Percentiles rank a stretch among this genome's conserved stretches.
Evolutionary conservation across 2,888 invertebrate genomes (phyloP).

Genomic region (Leptopilina drosophilae): DNA sequence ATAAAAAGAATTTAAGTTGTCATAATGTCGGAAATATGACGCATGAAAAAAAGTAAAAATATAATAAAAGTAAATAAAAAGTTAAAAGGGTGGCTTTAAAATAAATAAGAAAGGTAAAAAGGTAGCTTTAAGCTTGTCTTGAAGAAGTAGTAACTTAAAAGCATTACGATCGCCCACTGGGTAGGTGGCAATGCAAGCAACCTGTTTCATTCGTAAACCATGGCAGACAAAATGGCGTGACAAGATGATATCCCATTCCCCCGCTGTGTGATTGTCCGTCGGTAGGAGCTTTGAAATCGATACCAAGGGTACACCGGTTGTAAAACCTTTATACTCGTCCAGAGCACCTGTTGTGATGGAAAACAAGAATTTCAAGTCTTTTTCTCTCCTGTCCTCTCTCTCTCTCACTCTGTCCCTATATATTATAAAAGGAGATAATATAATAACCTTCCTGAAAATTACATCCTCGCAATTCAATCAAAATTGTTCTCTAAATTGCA

Average conservation of each 20-base stretch:
- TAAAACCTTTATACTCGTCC: conserved; percentile 12
- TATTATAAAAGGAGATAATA: too few relatives aligned
- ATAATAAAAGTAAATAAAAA: conserved; percentile 12
- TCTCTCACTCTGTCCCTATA: neutral
- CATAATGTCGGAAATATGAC: neutral
- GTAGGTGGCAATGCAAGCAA: conserved; percentile 36
- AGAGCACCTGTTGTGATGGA: conserved; percentile 34
- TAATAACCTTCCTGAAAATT: conserved; percentile 1
- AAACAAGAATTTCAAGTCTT: conserved; percentile 20
- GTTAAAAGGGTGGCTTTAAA: neutral
- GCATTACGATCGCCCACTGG: conserved; percentile 20
- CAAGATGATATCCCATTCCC: conserved; percentile 46
- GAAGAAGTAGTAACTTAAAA: conserved; percentile 16
- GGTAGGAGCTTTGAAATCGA: conserved; percentile 49
- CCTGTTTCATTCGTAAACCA: conserved; percentile 48
- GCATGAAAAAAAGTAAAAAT: neutral
- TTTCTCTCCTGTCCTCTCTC: neutral
- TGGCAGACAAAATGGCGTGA: conserved; percentile 48
- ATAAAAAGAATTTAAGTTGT: neutral
- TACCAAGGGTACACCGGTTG: conserved; percentile 39
- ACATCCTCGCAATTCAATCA: neutral
- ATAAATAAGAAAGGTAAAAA: neutral
- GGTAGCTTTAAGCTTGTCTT: conserved; percentile 11
- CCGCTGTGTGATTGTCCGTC: conserved; percentile 46
- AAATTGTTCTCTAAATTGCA: conserved; percentile 2